These are phyloP conservation scores for Montipora capricornis DNA, from an alignment of 64 coral and sea anemone genomes.

Conservation along the genomic window DNA sequence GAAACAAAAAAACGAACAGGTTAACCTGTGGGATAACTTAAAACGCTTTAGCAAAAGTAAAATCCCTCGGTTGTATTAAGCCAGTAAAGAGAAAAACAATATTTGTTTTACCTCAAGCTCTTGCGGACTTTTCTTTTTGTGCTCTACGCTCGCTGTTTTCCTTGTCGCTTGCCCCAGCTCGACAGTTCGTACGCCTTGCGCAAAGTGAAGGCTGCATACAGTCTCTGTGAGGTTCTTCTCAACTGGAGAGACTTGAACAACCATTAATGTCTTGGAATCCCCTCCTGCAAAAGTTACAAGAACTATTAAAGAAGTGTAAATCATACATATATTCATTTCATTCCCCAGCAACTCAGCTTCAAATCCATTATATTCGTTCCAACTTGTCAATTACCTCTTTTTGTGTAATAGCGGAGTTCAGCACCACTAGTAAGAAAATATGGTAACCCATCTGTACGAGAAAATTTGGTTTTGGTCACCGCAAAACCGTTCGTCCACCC, in stretches of 20 bases:
- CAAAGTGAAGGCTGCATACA: constrained; percentile 93
- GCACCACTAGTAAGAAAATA: no score
- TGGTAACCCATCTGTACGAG: no score
- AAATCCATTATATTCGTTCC: no score
- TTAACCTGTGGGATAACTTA: no score
- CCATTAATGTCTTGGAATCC: constrained; percentile 98
- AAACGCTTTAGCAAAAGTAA: not conserved
- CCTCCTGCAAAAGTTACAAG: constrained; percentile 69
- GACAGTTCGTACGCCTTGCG: constrained; percentile 89
- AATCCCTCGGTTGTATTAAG: not conserved
- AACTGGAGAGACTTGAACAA: constrained; percentile 94
- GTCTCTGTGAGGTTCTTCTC: constrained; percentile 95
- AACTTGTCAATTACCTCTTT: no score
- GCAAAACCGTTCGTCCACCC: no score
- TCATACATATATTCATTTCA: no score
- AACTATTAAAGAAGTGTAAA: no score
- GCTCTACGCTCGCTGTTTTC: constrained; percentile 66
- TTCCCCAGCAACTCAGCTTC: no score
- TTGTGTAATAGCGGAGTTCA: no score
- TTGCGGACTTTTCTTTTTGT: constrained; percentile 56
- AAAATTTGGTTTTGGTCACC: no score
- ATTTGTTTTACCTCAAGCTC: not conserved
- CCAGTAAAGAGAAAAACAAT: not conserved
- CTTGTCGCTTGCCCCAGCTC: constrained; percentile 93
- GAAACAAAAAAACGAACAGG: no score